phyloP scores from a whole-genome alignment of 2,797 vertebrate species.

The Malacoraja senta region DNA sequence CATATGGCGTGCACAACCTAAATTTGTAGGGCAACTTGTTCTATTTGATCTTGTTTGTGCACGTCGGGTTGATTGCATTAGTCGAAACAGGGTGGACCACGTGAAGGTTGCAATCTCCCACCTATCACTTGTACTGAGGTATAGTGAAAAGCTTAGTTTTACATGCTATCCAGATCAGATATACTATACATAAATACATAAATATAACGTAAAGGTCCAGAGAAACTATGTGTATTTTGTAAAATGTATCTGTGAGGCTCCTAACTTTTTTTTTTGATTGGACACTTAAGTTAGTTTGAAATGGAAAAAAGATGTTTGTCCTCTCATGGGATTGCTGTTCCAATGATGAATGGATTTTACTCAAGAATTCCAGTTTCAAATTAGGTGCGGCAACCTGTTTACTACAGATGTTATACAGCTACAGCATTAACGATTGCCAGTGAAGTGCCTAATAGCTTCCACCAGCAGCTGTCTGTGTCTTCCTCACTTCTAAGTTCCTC shows the following conservation, averaged over 20 bases:
- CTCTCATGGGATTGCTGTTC: background rate
- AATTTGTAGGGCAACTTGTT: no score
- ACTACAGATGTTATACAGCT: slow-evolving; percentile 10
- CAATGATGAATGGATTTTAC: slow-evolving; percentile 6
- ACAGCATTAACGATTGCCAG: background rate
- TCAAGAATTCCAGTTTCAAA: background rate
- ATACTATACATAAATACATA: no score
- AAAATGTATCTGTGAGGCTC: background rate
- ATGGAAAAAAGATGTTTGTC: slow-evolving; percentile 12
- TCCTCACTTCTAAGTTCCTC: background rate
- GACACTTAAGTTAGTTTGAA: background rate
- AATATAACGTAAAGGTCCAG: background rate
- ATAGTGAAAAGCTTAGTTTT: no score
- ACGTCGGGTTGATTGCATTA: no score
- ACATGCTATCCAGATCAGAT: no score
- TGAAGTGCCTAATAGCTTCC: background rate
- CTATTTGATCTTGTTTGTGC: no score
- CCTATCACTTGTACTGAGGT: no score
- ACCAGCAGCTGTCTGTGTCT: slow-evolving; percentile 23
- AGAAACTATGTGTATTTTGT: background rate
- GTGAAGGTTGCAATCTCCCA: no score
- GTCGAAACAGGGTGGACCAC: no score
- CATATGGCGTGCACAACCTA: no score
- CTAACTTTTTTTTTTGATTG: background rate
- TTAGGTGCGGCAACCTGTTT: slow-evolving; percentile 5